Conservation (phyloP, 2,888 invertebrate species). For the Serrognathus titanus region DNA sequence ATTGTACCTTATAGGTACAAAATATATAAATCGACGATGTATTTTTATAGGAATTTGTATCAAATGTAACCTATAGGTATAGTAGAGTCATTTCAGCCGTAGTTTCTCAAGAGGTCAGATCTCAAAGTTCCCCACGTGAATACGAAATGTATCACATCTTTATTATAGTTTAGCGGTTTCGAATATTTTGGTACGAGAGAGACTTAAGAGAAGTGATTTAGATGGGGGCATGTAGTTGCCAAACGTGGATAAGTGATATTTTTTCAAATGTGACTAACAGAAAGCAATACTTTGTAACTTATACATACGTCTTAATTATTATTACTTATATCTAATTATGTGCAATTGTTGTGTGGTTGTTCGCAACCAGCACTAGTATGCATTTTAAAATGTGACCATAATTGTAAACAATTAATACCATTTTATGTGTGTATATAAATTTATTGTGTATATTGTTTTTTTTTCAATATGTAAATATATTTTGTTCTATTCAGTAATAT, state of each 20-base stretch:
- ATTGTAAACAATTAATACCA: slow-evolving; percentile 42
- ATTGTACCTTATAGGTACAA: neutral
- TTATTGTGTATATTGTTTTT: slow-evolving; percentile 52
- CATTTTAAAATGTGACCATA: slow-evolving; percentile 39
- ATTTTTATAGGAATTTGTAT: slow-evolving; percentile 15
- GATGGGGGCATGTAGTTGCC: slow-evolving; percentile 22
- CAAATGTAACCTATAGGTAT: slow-evolving; percentile 2
- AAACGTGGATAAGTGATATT: slow-evolving; percentile 58
- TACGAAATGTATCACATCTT: slow-evolving; percentile 5
- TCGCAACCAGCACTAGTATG: slow-evolving; percentile 41
- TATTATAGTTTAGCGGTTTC: slow-evolving; percentile 14
- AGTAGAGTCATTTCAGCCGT: neutral
- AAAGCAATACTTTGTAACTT: slow-evolving; percentile 75
- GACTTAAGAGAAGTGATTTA: slow-evolving; percentile 8
- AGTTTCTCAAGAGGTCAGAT: slow-evolving; percentile 9
- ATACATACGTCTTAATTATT: slow-evolving; percentile 52
- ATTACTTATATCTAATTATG: slow-evolving; percentile 36
- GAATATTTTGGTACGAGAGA: slow-evolving; percentile 10
- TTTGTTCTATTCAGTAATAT: slow-evolving; percentile 52
- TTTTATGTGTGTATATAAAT: slow-evolving; percentile 49
- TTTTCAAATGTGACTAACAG: slow-evolving; percentile 69
- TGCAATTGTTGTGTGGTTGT: slow-evolving; percentile 47
- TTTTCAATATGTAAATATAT: slow-evolving; percentile 50
- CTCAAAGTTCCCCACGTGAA: slow-evolving; percentile 15
- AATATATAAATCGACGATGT: slow-evolving; percentile 10